Conservation (phyloP, 2,113 vertebrate genomes). For the Myiopsitta monachus region DNA sequence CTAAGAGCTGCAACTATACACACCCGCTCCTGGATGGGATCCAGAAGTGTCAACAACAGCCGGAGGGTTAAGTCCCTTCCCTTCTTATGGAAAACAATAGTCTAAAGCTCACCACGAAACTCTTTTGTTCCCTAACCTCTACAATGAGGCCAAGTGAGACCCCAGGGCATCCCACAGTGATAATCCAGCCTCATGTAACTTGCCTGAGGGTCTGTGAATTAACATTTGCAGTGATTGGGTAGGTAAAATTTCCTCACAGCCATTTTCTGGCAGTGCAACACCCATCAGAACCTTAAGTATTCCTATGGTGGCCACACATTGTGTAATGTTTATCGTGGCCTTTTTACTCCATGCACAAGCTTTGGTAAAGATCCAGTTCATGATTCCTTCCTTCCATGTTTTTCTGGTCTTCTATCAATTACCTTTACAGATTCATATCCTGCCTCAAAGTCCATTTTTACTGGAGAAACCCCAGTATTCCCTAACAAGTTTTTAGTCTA, state of each 20-base stretch:
- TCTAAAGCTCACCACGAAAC: conserved; percentile 36
- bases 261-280: not conserved
- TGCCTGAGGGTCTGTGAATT: conserved; percentile 9
- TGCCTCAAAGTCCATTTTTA: not conserved
- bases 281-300: not conserved
- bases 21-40: not conserved
- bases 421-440: not conserved
- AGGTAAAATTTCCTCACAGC: not conserved
- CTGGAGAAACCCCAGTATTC: not conserved
- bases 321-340: not conserved
- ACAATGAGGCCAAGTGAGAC: not conserved
- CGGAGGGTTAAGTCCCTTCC: not conserved
- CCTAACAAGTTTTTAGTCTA: not conserved
- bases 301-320: not conserved
- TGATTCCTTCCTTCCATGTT: not conserved
- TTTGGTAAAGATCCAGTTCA: not conserved
- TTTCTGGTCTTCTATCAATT: not conserved
- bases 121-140: not conserved
- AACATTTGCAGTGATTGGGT: not conserved
- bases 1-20: not conserved
- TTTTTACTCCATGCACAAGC: not conserved
- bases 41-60: conserved; percentile 11
- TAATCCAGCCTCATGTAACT: conserved; percentile 37
- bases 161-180: conserved; percentile 7
- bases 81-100: conserved; percentile 11